Evolutionary conservation across 1,140 invertebrate genomes (phyloP).

Genomic region (Nixonia krombeini): DNA sequence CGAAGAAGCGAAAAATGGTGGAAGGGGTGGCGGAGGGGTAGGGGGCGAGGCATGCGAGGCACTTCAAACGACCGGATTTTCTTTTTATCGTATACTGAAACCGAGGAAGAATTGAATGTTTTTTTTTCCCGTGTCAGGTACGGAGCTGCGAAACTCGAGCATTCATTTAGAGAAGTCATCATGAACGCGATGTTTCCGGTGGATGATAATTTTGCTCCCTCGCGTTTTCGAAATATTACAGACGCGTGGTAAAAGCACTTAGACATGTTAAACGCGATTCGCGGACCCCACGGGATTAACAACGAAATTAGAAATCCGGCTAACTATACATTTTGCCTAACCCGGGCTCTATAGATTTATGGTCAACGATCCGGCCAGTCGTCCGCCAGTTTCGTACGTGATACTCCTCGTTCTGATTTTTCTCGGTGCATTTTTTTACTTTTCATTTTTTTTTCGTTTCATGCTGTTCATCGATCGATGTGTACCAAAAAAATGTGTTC

Average conservation of each 20-base stretch:
- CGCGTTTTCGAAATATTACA: slow-evolving; percentile 1
- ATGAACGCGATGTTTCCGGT: slow-evolving; percentile 3
- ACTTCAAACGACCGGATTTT: background rate
- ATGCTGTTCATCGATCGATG: no score
- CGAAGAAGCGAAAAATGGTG: background rate
- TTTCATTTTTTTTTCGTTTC: no score
- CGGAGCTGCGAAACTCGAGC: background rate
- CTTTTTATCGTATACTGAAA: background rate
- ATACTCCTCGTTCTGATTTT: no score
- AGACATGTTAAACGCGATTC: background rate
- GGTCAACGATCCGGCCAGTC: no score
- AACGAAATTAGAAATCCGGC: background rate
- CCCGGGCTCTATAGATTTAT: no score
- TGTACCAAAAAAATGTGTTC: no score
- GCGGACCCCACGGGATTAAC: background rate
- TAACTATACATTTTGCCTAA: background rate
- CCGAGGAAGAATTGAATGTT: slow-evolving; percentile 4
- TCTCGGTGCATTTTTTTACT: no score
- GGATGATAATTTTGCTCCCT: background rate
- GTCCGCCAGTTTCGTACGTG: no score
- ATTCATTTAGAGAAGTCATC: slow-evolving; percentile 1
- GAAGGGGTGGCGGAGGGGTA: no score
- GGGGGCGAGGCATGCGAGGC: background rate
- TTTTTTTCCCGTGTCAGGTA: slow-evolving; percentile 1
- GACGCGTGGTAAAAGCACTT: background rate